Evolutionary conservation across 1,140 invertebrate genomes (phyloP).

Genomic region (Atta cephalotes): DNA sequence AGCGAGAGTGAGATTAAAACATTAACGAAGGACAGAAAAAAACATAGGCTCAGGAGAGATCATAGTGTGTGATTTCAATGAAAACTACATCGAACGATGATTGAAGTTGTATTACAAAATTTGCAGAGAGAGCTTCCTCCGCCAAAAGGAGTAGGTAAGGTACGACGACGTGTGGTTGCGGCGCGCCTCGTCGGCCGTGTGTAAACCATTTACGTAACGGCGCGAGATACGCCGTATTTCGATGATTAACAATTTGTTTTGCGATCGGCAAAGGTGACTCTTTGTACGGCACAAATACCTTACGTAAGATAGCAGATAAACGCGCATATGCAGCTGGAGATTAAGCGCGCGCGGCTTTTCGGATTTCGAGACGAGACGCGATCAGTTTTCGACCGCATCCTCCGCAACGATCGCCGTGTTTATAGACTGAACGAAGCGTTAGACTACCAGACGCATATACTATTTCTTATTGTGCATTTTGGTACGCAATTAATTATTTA

Average conservation of each 20-base stretch:
- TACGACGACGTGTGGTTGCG: slow-evolving; percentile 58
- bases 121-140: not conserved
- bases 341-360: slow-evolving; percentile 79
- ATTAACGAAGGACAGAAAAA: not conserved
- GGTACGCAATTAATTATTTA: not conserved
- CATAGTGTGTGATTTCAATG: not conserved
- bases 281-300: slow-evolving; percentile 85
- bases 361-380: slow-evolving; percentile 68
- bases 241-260: slow-evolving; percentile 86
- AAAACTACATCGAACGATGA: not conserved
- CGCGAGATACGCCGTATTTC: slow-evolving; percentile 82
- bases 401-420: not conserved
- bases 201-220: slow-evolving; percentile 84
- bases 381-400: slow-evolving; percentile 26
- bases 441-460: not conserved
- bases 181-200: slow-evolving; percentile 63
- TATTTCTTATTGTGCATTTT: not conserved
- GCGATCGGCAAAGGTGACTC: slow-evolving; percentile 86
- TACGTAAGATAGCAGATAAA: slow-evolving; percentile 85
- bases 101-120: not conserved
- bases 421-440: not conserved
- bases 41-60: not conserved
- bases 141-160: slow-evolving; percentile 51
- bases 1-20: not conserved
- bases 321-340: slow-evolving; percentile 79